phyloP scores from a whole-genome alignment of 2,888 invertebrate species.

The Cantharis rufa region DNA sequence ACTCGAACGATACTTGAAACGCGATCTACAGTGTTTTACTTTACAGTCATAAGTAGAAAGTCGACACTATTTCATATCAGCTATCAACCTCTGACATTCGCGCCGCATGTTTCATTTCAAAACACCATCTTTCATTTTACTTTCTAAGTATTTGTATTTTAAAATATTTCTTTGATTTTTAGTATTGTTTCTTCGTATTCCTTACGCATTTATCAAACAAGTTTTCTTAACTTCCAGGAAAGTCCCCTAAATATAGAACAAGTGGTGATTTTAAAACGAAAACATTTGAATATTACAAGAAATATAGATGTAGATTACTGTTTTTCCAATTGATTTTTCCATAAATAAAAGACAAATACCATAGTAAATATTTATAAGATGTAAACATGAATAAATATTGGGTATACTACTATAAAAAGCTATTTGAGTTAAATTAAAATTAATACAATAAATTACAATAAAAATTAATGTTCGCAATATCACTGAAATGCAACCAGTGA shows the following conservation, averaged over 20 bases:
- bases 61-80: slow-evolving; percentile 53
- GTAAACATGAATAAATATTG: not conserved
- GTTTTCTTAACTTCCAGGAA: not conserved
- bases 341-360: not conserved
- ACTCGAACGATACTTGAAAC: slow-evolving; percentile 12
- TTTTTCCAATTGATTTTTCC: not conserved
- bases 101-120: slow-evolving; percentile 53
- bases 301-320: not conserved
- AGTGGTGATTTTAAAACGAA: not conserved
- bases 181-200: not conserved
- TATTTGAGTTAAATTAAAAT: not conserved
- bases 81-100: slow-evolving; percentile 52
- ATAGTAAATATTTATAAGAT: not conserved
- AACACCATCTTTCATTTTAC: slow-evolving; percentile 55
- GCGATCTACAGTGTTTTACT: slow-evolving; percentile 47
- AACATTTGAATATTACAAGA: not conserved
- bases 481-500: no score
- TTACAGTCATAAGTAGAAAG: slow-evolving; percentile 53
- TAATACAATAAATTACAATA: not conserved
- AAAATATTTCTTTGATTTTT: slow-evolving; percentile 40
- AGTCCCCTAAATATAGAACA: not conserved
- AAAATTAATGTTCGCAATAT: not conserved
- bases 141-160: slow-evolving; percentile 54
- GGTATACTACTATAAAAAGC: not conserved
- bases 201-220: not conserved